A percentile compares a stretch with the other conserved stretches of the same genome.
Conservation (phyloP, 2,113 vertebrate genomes). For the Erythrocebus patas region DNA sequence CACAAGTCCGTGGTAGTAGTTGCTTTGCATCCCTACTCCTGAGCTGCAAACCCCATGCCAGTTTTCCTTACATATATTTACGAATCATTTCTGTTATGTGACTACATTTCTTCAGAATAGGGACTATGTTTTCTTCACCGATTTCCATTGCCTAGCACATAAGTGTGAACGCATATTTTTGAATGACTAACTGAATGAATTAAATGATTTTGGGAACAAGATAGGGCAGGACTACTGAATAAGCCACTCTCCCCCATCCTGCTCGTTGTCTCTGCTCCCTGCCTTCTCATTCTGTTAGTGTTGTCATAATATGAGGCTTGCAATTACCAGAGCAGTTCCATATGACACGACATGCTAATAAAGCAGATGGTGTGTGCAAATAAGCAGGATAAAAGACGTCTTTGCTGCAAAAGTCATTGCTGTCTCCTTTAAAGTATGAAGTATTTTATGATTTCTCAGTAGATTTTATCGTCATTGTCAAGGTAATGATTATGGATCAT, state of each 20-base stretch:
- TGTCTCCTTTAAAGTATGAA: constrained; percentile 49
- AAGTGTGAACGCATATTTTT: not conserved
- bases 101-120: not conserved
- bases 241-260: not conserved
- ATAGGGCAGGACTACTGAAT: not conserved
- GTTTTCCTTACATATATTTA: not conserved
- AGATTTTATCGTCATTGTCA: constrained; percentile 66
- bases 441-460: constrained; percentile 59
- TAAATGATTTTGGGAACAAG: not conserved
- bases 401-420: constrained; percentile 24
- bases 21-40: rapidly evolving
- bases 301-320: not conserved
- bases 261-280: not conserved
- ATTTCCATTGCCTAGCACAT: not conserved
- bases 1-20: not conserved
- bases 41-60: not conserved
- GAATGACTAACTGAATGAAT: not conserved
- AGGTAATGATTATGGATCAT: constrained; percentile 63
- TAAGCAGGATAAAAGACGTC: not conserved
- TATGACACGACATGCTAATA: constrained; percentile 31
- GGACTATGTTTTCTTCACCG: not conserved
- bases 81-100: not conserved
- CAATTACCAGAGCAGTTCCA: not conserved
- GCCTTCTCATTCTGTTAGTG: not conserved
- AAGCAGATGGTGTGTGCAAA: constrained; percentile 50